Evolutionary conservation across 2,113 vertebrate genomes (phyloP).

Genomic region (Hypocryptadius cinnamomeus): DNA sequence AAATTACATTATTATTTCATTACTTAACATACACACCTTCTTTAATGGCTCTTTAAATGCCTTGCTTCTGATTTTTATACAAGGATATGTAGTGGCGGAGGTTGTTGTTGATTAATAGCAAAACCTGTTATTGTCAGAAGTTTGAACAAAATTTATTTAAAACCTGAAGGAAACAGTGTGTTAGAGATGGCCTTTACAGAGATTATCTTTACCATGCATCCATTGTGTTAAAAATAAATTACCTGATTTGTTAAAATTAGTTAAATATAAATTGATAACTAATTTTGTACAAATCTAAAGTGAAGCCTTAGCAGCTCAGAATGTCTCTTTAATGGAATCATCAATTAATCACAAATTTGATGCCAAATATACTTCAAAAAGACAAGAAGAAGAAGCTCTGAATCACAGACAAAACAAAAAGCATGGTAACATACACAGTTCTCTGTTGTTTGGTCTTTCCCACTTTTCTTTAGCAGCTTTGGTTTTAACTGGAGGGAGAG

Average conservation of each 20-base stretch:
- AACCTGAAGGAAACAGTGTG: neutral
- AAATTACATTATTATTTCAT: neutral
- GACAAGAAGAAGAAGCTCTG: neutral
- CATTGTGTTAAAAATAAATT: neutral
- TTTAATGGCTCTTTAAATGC: neutral
- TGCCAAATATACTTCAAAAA: neutral
- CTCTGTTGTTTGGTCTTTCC: constrained; percentile 27
- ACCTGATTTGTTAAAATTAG: neutral
- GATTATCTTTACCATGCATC: neutral
- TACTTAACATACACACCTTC: neutral
- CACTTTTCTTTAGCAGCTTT: constrained; percentile 16
- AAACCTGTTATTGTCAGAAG: neutral
- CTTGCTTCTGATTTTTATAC: neutral
- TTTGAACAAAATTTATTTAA: neutral
- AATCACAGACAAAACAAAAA: neutral
- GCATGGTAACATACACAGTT: neutral
- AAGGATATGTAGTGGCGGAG: neutral
- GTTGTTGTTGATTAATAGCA: neutral
- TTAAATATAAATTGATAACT: neutral
- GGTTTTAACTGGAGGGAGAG: constrained; percentile 57
- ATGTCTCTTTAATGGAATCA: neutral
- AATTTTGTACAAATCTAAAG: neutral
- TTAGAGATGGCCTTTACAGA: neutral
- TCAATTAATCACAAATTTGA: neutral
- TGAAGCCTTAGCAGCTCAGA: neutral